phyloP scores from a whole-genome alignment of 2,113 vertebrate species.

The Tor tambroides region DNA sequence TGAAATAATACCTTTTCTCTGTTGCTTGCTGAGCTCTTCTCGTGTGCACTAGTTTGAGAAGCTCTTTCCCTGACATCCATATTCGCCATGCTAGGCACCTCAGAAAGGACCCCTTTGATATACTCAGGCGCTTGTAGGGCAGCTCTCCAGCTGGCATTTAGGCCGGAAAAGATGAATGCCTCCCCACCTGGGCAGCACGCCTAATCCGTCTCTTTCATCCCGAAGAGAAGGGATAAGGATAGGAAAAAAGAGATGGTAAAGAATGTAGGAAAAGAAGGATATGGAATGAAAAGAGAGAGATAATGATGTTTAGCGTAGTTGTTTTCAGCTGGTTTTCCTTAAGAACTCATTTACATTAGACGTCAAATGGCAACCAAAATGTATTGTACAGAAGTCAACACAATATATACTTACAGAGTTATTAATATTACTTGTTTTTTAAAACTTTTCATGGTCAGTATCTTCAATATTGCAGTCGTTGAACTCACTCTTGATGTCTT shows the following conservation, averaged over 20 bases:
- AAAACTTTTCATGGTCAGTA: neutral
- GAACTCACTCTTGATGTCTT: too few relatives aligned
- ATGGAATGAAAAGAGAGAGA: constrained; percentile 10
- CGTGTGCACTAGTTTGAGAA: constrained; percentile 27
- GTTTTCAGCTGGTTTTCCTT: constrained; percentile 7
- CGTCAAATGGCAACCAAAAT: neutral
- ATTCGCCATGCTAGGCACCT: constrained; percentile 24
- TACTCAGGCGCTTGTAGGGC: constrained; percentile 53
- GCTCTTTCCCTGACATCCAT: constrained; percentile 11
- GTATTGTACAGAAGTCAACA: too few relatives aligned
- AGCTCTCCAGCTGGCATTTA: constrained; percentile 52
- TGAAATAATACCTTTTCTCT: constrained; percentile 11
- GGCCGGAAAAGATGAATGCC: constrained; percentile 51
- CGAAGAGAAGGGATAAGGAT: constrained; percentile 2
- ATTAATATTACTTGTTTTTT: neutral
- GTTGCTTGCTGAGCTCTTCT: neutral
- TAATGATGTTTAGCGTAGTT: neutral
- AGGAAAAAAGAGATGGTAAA: constrained; percentile 31
- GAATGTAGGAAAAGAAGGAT: constrained; percentile 43
- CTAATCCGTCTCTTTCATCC: constrained; percentile 51
- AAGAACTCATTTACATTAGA: neutral
- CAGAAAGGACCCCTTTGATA: constrained; percentile 54
- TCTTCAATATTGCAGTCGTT: neutral
- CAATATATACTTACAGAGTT: neutral
- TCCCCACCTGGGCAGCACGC: constrained; percentile 45